Evolutionary conservation across 2,797 vertebrate species (phyloP).

Genomic region (Poliocrania exsul): DNA sequence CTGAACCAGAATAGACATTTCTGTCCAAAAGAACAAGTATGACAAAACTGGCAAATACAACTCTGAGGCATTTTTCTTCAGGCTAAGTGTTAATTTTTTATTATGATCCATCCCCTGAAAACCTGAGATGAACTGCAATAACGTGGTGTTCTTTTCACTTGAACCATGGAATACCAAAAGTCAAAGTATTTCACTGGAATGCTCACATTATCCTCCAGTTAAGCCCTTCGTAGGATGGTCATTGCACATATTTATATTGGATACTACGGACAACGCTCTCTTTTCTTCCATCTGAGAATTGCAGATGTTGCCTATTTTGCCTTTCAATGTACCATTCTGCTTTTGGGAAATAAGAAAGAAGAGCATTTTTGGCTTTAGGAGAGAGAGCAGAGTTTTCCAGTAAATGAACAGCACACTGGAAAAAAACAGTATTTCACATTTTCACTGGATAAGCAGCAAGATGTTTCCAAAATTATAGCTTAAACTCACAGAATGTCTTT

Average conservation of each 20-base stretch:
- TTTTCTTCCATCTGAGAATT: background rate
- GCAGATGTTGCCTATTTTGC: conserved; percentile 47
- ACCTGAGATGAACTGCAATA: background rate
- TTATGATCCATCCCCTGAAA: background rate
- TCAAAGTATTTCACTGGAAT: background rate
- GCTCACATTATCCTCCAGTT: background rate
- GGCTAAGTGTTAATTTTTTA: background rate
- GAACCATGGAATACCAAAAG: background rate
- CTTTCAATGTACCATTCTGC: conserved; percentile 35
- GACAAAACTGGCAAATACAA: background rate
- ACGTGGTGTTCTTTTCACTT: background rate
- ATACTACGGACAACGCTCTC: background rate
- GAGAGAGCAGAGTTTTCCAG: conserved; percentile 32
- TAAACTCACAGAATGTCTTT: conserved; percentile 39
- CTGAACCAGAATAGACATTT: background rate
- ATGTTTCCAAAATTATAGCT: conserved; percentile 46
- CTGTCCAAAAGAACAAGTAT: background rate
- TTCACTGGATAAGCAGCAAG: conserved; percentile 38
- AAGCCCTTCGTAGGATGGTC: conserved; percentile 6
- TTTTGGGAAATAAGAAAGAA: conserved; percentile 51
- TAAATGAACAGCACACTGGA: conserved; percentile 42
- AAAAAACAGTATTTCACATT: conserved; percentile 54
- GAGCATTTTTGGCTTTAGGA: conserved; percentile 40
- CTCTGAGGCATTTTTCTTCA: background rate
- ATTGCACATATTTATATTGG: conserved; percentile 44